Evolutionary conservation across 1,140 invertebrate genomes (phyloP), one percentile per base, ranked within the genome.

Genomic region (Chymomyza costata): DNA sequence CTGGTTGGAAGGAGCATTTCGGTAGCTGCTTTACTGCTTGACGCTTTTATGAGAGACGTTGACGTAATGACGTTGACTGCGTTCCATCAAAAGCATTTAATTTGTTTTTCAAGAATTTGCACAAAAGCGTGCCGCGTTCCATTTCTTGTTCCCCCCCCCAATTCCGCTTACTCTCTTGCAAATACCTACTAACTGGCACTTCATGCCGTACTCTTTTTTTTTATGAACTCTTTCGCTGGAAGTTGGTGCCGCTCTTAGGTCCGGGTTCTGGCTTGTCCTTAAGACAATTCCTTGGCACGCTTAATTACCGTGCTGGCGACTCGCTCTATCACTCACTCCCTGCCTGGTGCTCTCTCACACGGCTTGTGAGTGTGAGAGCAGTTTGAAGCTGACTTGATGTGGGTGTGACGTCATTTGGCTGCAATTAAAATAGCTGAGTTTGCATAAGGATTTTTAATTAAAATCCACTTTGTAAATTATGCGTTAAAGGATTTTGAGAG

Each of bases 391-490:
- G n/a, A n/a, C n/a, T n/a, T n/a, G n/a, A n/a, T n/a, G n/a, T n/a
- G 63, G 73, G 58, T 62, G 41, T 68, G 67, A 73, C 63, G 73
- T 80, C 67, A 78, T 78, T 78, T 65, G 41, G 68, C 74, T 61
- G 73, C 73, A 78, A 78, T 78, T 78, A 78, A 78, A 78, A 78
- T 78, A 80, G 67, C 73, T 68, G 39, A 58, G 73, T 68, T 78
- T 55, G 70, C 70, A 70, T 70, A 65, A 65, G 65, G 62, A 74
- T 76, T 78, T 78, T 78, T 78, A 78, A 78, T 78, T 78, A 78
- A 78, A 78, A 68, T 80, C 63, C 70, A 78, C 68, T 68, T 78
- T 71, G 73, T 78, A 65, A 78, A 78, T 78, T 78, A 78, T 78
- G 69, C 71, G 71, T 51, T 80, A 35, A 54, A 54, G 71, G 66